A percentile compares a stretch with the other conserved stretches of the same genome.
These are phyloP conservation scores for Lepidocyrtinus sp. DNA, from an alignment of 2,888 invertebrate species.

Conservation along the genomic window DNA sequence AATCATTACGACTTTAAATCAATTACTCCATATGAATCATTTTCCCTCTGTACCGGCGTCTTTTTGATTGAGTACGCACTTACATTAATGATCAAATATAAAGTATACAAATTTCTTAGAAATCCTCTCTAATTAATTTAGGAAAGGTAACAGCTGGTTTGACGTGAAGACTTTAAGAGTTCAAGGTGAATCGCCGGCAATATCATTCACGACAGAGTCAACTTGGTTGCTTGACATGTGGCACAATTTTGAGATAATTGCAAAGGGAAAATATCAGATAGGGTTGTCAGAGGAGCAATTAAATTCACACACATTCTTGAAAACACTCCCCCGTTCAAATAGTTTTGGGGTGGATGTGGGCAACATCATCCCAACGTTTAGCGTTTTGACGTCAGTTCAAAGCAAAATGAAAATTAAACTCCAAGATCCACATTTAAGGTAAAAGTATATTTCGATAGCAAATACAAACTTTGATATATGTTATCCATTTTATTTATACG, in stretches of 20 bases:
- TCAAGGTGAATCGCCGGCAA: slow-evolving; percentile 56
- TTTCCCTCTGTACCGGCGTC: slow-evolving; percentile 16
- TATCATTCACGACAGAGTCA: slow-evolving; percentile 55
- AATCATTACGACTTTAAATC: slow-evolving; percentile 54
- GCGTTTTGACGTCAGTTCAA: slow-evolving; percentile 55
- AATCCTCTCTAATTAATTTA: slow-evolving; percentile 21
- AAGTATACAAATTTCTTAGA: not conserved
- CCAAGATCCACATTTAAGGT: slow-evolving; percentile 43
- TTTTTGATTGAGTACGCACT: not conserved
- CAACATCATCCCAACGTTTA: slow-evolving; percentile 63
- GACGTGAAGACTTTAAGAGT: slow-evolving; percentile 61
- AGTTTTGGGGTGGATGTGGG: slow-evolving; percentile 62
- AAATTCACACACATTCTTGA: slow-evolving; percentile 18
- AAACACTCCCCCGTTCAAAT: slow-evolving; percentile 34
- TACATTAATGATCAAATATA: not conserved
- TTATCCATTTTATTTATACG: too few species aligned
- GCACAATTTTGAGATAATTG: slow-evolving; percentile 64
- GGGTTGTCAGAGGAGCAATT: slow-evolving; percentile 15
- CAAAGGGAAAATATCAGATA: slow-evolving; percentile 52
- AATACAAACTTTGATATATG: too few species aligned
- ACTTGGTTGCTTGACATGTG: slow-evolving; percentile 64
- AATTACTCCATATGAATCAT: slow-evolving; percentile 53
- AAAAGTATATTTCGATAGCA: not conserved
- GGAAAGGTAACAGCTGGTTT: slow-evolving; percentile 40
- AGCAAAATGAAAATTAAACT: slow-evolving; percentile 37